Evolutionary conservation across 2,113 vertebrate species (phyloP).

Genomic region (Eulacestoma nigropectus): DNA sequence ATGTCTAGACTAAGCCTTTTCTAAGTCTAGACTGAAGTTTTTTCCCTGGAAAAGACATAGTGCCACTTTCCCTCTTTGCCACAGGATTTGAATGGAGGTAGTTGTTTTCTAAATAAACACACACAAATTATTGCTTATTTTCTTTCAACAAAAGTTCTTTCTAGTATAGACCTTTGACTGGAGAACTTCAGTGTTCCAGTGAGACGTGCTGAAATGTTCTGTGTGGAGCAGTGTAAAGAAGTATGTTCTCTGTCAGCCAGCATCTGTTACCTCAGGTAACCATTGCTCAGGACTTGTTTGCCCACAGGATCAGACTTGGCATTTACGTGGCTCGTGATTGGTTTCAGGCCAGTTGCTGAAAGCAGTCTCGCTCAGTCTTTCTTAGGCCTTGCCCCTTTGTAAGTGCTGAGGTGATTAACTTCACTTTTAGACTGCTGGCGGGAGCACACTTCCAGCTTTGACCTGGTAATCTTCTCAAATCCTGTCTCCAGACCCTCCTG

Average conservation of each 20-base stretch:
- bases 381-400: not conserved
- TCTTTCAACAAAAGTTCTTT: not conserved
- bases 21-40: not conserved
- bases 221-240: not conserved
- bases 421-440: slow-evolving; percentile 34
- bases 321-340: rapidly evolving
- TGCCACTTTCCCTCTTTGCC: not conserved
- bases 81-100: not conserved
- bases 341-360: not conserved
- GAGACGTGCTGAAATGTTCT: not conserved
- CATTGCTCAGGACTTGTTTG: not conserved
- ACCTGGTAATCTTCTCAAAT: slow-evolving; percentile 18
- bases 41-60: not conserved
- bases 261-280: not conserved
- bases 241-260: rapidly evolving
- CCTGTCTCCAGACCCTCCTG: not conserved
- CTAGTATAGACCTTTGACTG: not conserved
- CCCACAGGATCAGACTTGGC: not conserved
- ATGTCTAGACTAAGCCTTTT: not conserved
- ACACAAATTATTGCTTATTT: not conserved
- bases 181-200: not conserved
- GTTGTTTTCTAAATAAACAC: not conserved
- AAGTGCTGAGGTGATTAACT: slow-evolving; percentile 35
- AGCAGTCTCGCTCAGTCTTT: not conserved
- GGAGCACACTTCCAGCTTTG: not conserved